Conservation (phyloP, 2,113 vertebrate species). For the Tiliqua scincoides region DNA sequence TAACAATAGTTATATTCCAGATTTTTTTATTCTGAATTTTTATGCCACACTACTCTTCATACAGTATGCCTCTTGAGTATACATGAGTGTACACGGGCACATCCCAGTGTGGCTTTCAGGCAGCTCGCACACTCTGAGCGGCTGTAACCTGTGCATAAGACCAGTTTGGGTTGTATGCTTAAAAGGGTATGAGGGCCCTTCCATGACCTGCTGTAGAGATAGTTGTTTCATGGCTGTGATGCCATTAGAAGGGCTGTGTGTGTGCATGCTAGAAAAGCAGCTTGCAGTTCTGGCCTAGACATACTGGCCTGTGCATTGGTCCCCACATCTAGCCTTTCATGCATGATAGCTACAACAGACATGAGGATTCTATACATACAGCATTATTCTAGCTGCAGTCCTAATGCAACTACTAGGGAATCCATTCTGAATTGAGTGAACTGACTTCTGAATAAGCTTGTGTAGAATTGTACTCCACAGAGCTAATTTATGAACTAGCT, state of each 20-base stretch:
- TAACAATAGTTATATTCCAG: not conserved
- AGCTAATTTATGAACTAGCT: not conserved
- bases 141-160: not conserved
- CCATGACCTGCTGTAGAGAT: not conserved
- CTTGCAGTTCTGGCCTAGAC: not conserved
- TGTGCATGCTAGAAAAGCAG: not conserved
- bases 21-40: not conserved
- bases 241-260: not conserved
- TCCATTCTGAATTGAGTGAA: not conserved
- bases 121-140: not conserved
- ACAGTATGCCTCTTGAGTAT: no score
- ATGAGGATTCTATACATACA: not conserved
- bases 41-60: not conserved
- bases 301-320: not conserved
- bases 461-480: not conserved
- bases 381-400: not conserved
- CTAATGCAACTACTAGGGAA: not conserved
- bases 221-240: not conserved
- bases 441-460: not conserved
- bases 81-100: not conserved
- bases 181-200: not conserved
- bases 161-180: not conserved
- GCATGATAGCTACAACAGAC: not conserved
- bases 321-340: not conserved
- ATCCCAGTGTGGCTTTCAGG: not conserved